These are phyloP conservation scores for Desoria tigrina DNA, from an alignment of 2,888 invertebrate genomes.

Conservation along the genomic window DNA sequence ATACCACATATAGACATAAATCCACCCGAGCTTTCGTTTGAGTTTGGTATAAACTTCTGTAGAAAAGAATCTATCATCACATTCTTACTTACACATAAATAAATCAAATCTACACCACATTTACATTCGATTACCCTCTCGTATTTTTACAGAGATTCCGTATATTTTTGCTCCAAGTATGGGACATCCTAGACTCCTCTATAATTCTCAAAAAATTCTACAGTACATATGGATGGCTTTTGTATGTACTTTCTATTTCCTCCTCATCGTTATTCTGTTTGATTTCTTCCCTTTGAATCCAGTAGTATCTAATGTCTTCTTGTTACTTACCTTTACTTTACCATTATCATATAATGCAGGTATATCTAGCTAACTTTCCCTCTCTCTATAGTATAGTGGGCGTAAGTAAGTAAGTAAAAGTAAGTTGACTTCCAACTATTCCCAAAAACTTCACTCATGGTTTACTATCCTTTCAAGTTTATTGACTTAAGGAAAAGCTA, in stretches of 20 bases:
- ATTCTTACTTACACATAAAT: slow-evolving; percentile 14
- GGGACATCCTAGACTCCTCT: no score
- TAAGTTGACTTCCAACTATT: no score
- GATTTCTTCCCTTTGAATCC: slow-evolving; percentile 19
- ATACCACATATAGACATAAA: not conserved
- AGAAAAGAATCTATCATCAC: slow-evolving; percentile 11
- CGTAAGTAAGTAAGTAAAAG: no score
- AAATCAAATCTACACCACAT: slow-evolving; percentile 17
- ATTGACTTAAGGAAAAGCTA: slow-evolving; percentile 23
- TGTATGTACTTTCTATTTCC: slow-evolving; percentile 6
- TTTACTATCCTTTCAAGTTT: slow-evolving; percentile 18
- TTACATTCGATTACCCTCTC: slow-evolving; percentile 15
- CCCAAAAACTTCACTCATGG: slow-evolving; percentile 1
- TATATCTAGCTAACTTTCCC: slow-evolving; percentile 3
- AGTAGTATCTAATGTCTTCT: slow-evolving; percentile 16
- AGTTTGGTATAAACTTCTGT: not conserved
- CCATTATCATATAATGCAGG: no score
- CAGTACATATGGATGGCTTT: not conserved
- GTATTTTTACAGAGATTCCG: not conserved
- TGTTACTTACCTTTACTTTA: slow-evolving; percentile 3
- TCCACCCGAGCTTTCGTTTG: not conserved
- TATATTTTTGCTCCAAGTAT: not conserved
- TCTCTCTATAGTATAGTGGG: not conserved
- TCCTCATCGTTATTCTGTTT: slow-evolving; percentile 22
- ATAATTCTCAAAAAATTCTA: no score